Evolutionary conservation across 2,888 invertebrate species (phyloP).

Genomic region (Punctoribates punctum): DNA sequence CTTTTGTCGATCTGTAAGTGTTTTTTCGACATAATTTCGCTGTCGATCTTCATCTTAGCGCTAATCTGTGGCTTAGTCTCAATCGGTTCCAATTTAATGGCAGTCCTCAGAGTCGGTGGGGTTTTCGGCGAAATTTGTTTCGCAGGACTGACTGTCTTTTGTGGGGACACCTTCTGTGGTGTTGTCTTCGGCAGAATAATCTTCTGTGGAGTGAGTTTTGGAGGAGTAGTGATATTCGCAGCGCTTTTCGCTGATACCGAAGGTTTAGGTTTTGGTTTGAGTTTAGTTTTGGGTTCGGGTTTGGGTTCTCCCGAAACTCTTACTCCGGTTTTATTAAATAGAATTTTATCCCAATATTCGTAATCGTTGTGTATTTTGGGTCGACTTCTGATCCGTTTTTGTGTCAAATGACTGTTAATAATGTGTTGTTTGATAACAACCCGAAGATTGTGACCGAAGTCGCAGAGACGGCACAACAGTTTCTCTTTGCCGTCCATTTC

Average conservation of each 20-base stretch:
- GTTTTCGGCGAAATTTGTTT: too few relatives aligned
- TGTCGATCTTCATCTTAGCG: not conserved
- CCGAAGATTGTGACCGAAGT: not conserved
- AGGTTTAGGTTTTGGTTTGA: not conserved
- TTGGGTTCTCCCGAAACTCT: not conserved
- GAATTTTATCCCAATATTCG: slow-evolving; percentile 26
- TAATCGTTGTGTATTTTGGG: slow-evolving; percentile 23
- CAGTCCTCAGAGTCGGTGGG: too few relatives aligned
- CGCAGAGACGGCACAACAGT: not conserved
- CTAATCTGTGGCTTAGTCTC: not conserved
- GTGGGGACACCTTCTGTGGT: too few relatives aligned
- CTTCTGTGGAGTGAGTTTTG: too few relatives aligned
- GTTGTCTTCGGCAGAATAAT: too few relatives aligned
- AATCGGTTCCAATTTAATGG: too few relatives aligned
- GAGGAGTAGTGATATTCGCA: not conserved
- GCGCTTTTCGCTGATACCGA: not conserved
- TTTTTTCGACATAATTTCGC: not conserved
- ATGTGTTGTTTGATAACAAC: slow-evolving; percentile 18
- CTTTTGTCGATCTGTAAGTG: slow-evolving; percentile 6
- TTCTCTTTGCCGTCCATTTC: not conserved
- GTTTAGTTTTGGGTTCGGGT: not conserved
- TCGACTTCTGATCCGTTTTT: slow-evolving; percentile 18
- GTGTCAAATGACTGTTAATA: slow-evolving; percentile 30
- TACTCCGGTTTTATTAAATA: slow-evolving; percentile 3
- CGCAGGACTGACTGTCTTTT: not conserved